These are phyloP conservation scores for Perodicticus potto DNA, from an alignment of 2,797 vertebrate genomes.

Conservation along the genomic window DNA sequence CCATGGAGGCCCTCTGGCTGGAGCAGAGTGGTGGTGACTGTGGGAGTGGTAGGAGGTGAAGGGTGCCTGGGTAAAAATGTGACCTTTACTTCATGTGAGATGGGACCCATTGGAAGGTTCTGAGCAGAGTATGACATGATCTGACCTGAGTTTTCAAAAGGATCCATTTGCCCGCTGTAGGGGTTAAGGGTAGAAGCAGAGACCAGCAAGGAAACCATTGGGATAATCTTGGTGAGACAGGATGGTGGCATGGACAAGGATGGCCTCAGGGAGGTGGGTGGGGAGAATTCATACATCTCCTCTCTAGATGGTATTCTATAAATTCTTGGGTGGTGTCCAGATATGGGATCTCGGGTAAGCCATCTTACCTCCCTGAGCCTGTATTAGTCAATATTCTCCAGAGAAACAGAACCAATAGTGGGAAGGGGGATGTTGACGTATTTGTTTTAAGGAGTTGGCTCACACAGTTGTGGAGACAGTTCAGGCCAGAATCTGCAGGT, in stretches of 20 bases:
- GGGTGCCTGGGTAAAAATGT: neutral
- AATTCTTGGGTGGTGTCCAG: neutral
- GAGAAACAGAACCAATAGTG: neutral
- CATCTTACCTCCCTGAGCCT: neutral
- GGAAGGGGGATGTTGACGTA: neutral
- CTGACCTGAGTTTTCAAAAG: neutral
- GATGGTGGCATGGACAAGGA: neutral
- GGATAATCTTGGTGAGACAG: neutral
- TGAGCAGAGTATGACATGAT: neutral
- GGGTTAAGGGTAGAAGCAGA: neutral
- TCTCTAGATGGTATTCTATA: neutral
- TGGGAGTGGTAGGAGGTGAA: too few species aligned
- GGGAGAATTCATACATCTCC: neutral
- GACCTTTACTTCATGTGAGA: neutral
- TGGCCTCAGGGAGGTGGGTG: too few species aligned
- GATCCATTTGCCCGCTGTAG: neutral
- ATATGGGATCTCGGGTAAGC: neutral
- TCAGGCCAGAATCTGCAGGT: neutral
- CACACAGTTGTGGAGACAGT: neutral
- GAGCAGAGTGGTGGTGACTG: neutral
- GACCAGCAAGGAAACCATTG: neutral
- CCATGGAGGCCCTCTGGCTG: neutral
- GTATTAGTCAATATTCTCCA: neutral
- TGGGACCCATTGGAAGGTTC: neutral
- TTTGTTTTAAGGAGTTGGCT: neutral